Percentiles rank a stretch among this genome's conserved stretches.
phyloP scores from a whole-genome alignment of 2,888 invertebrate species.

The Zaprionus lineosus region DNA sequence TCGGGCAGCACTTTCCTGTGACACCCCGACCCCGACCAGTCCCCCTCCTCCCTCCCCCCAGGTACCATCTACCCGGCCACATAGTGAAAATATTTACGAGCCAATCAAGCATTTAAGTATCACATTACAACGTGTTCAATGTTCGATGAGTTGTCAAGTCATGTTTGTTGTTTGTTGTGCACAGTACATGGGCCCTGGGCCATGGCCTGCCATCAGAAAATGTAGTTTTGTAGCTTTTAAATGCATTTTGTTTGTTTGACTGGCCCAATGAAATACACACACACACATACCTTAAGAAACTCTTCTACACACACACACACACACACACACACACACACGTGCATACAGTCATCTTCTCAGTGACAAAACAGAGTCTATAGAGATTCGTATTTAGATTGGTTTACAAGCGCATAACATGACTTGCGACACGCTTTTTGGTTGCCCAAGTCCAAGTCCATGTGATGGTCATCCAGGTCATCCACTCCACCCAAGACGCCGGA shows the following conservation, averaged over 20 bases:
- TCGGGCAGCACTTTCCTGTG: no score
- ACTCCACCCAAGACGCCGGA: slow-evolving; percentile 8
- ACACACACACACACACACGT: slow-evolving; percentile 20
- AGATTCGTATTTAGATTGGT: slow-evolving; percentile 79
- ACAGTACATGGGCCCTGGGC: slow-evolving; percentile 32
- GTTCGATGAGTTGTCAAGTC: slow-evolving; percentile 83
- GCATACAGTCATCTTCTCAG: slow-evolving; percentile 4
- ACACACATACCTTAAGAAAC: no score
- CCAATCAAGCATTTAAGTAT: slow-evolving; percentile 82
- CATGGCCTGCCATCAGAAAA: slow-evolving; percentile 52
- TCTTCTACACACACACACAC: slow-evolving; percentile 20
- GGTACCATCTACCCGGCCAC: no score
- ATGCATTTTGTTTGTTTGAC: slow-evolving; percentile 78
- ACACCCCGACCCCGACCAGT: no score
- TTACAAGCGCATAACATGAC: slow-evolving; percentile 80
- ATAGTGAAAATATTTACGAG: slow-evolving; percentile 82
- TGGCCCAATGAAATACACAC: slow-evolving; percentile 69
- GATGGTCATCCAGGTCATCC: slow-evolving; percentile 33
- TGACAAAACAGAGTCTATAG: no score
- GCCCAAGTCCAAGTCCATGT: slow-evolving; percentile 14
- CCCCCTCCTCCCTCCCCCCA: no score
- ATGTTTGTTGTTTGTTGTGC: slow-evolving; percentile 67
- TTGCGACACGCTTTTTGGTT: slow-evolving; percentile 66
- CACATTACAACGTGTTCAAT: slow-evolving; percentile 82
- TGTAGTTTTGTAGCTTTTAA: slow-evolving; percentile 78